A percentile compares a stretch with the other conserved stretches of the same genome.
These are phyloP conservation scores for Eubasilissa splendida DNA, from an alignment of 2,888 invertebrate genomes.

Conservation along the genomic window DNA sequence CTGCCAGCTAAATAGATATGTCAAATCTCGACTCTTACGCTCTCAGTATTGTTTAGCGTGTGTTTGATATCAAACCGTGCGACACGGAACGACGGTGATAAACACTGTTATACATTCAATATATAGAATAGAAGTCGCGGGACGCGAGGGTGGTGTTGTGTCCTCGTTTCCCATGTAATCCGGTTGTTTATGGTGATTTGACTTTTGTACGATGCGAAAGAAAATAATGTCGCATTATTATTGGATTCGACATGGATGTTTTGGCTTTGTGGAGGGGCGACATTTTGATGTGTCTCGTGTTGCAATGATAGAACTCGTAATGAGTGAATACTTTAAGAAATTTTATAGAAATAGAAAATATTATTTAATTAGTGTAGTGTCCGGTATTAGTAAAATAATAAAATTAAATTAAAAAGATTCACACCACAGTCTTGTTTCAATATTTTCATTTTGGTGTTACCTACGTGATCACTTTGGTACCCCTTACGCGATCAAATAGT, in stretches of 20 bases:
- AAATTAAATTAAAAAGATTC: too few relatives aligned
- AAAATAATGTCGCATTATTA: slow-evolving; percentile 45
- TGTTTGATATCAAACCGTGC: slow-evolving; percentile 52
- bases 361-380: too few relatives aligned
- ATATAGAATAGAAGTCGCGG: slow-evolving; percentile 22
- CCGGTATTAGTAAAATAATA: too few relatives aligned
- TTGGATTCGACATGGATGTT: slow-evolving; percentile 41
- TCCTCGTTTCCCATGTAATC: slow-evolving; percentile 66
- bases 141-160: slow-evolving; percentile 36
- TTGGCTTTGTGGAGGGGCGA: slow-evolving; percentile 21
- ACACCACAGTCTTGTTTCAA: too few relatives aligned
- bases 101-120: slow-evolving; percentile 50
- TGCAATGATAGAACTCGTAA: too few relatives aligned
- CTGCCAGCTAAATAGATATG: slow-evolving; percentile 56
- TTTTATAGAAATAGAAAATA: too few relatives aligned
- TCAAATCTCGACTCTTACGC: slow-evolving; percentile 49
- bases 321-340: too few relatives aligned
- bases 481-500: too few relatives aligned
- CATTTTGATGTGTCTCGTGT: neutral
- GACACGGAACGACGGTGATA: slow-evolving; percentile 47
- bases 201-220: slow-evolving; percentile 47
- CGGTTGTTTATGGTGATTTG: slow-evolving; percentile 58
- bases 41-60: slow-evolving; percentile 56
- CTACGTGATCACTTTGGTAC: too few relatives aligned
- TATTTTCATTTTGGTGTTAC: too few relatives aligned